Percentiles rank a stretch among this genome's conserved stretches.
These are phyloP conservation scores for Girardinichthys multiradiatus DNA, from an alignment of 2,113 vertebrate genomes.

Conservation along the genomic window DNA sequence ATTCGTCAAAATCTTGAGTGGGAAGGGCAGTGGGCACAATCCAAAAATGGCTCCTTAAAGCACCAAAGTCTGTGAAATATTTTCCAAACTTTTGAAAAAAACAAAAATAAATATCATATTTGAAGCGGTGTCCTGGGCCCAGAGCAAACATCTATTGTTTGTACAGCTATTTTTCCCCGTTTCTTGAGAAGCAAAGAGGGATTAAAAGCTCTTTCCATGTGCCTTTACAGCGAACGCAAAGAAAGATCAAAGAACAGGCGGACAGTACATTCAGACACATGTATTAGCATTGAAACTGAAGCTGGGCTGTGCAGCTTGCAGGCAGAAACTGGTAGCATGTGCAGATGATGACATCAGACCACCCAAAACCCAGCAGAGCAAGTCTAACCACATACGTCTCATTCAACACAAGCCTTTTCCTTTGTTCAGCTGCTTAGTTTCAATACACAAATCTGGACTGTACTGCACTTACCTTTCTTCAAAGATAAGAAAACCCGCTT, in stretches of 20 bases:
- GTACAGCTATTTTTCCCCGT: conserved; percentile 24
- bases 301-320: conserved; percentile 18
- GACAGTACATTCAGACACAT: conserved; percentile 33
- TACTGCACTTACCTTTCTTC: conserved; percentile 20
- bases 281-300: conserved; percentile 56
- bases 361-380: conserved; percentile 70
- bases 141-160: conserved; percentile 64
- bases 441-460: conserved; percentile 15
- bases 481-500: conserved; percentile 13
- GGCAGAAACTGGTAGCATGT: conserved; percentile 71
- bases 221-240: conserved; percentile 31
- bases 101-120: neutral
- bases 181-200: conserved; percentile 9
- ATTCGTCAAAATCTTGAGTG: conserved; percentile 21
- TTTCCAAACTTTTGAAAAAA: conserved; percentile 11
- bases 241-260: conserved; percentile 52
- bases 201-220: conserved; percentile 25
- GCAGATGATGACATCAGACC: conserved; percentile 74
- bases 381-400: conserved; percentile 70
- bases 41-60: neutral
- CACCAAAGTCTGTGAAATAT: neutral
- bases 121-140: conserved; percentile 45
- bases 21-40: conserved; percentile 24
- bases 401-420: conserved; percentile 8
- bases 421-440: conserved; percentile 3